These are phyloP conservation scores for Hirtodrosophila confusa DNA, from an alignment of 2,888 invertebrate species.

Conservation along the genomic window DNA sequence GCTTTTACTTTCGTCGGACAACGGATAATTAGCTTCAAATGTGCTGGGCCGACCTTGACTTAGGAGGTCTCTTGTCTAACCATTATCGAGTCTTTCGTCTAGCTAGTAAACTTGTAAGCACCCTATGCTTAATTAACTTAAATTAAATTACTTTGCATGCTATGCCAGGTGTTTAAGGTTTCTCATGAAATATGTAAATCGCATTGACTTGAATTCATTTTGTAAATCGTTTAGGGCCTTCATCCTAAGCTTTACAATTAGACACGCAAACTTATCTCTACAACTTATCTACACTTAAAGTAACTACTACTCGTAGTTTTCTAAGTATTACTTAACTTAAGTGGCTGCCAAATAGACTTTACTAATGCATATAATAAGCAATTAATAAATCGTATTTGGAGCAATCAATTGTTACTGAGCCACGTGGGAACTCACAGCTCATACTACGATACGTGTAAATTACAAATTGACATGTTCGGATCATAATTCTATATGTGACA, in stretches of 20 bases:
- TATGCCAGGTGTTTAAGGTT: no score
- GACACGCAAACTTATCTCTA: slow-evolving; percentile 9
- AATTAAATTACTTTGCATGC: slow-evolving; percentile 20
- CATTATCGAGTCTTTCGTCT: slow-evolving; percentile 9
- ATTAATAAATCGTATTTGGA: slow-evolving; percentile 18
- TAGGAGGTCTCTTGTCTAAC: neutral
- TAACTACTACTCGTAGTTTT: no score
- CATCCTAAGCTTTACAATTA: slow-evolving; percentile 31
- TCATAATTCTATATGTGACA: slow-evolving; percentile 52
- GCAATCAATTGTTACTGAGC: slow-evolving; percentile 31
- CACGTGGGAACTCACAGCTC: slow-evolving; percentile 51
- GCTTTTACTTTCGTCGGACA: slow-evolving; percentile 61
- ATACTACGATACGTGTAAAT: slow-evolving; percentile 19
- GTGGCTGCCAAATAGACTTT: neutral
- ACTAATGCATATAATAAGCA: slow-evolving; percentile 10
- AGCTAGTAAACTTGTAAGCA: slow-evolving; percentile 23
- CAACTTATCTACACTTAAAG: no score
- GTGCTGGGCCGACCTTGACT: slow-evolving; percentile 53
- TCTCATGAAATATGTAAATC: no score
- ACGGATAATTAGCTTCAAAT: slow-evolving; percentile 16
- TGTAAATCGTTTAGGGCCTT: slow-evolving; percentile 26
- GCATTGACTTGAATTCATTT: slow-evolving; percentile 1
- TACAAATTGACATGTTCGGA: slow-evolving; percentile 44
- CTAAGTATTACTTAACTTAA: no score
- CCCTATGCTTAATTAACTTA: slow-evolving; percentile 46